Conservation (phyloP, 2,888 invertebrate genomes). For the Abscondita cerata region DNA sequence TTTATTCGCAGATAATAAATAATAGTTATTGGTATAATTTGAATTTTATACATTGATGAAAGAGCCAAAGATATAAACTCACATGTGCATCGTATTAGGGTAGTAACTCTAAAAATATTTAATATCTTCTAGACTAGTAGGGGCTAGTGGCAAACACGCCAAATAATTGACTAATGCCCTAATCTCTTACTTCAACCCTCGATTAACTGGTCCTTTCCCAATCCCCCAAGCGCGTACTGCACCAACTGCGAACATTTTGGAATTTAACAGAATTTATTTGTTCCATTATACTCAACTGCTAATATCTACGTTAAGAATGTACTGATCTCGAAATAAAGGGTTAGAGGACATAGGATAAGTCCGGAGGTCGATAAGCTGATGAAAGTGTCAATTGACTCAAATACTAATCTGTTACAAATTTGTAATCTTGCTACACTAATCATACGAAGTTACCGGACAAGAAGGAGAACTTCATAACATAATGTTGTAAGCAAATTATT, state of each 20-base stretch:
- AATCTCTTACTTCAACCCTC: conserved; percentile 42
- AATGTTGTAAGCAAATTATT: no score
- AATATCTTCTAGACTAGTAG: conserved; percentile 25
- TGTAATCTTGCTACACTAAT: conserved; percentile 30
- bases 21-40: no score
- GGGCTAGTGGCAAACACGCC: conserved; percentile 41
- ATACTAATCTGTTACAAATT: conserved; percentile 39
- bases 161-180: conserved; percentile 46
- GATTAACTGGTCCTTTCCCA: conserved; percentile 42
- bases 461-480: no score
- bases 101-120: conserved; percentile 31
- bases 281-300: conserved; percentile 21
- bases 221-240: conserved; percentile 34
- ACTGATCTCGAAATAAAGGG: conserved; percentile 33
- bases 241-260: conserved; percentile 22
- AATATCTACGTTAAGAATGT: conserved; percentile 31
- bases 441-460: conserved; percentile 1
- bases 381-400: conserved; percentile 43
- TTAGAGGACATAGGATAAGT: conserved; percentile 34
- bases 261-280: conserved; percentile 24
- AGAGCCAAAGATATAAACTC: not conserved
- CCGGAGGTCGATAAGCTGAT: conserved; percentile 40
- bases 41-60: no score
- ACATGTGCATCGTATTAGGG: conserved; percentile 8
- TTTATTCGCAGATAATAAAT: no score